Percentiles rank a stretch among this genome's conserved stretches.
Evolutionary conservation across 1,140 invertebrate genomes (phyloP).

Genomic region (Zaprionus davidi): DNA sequence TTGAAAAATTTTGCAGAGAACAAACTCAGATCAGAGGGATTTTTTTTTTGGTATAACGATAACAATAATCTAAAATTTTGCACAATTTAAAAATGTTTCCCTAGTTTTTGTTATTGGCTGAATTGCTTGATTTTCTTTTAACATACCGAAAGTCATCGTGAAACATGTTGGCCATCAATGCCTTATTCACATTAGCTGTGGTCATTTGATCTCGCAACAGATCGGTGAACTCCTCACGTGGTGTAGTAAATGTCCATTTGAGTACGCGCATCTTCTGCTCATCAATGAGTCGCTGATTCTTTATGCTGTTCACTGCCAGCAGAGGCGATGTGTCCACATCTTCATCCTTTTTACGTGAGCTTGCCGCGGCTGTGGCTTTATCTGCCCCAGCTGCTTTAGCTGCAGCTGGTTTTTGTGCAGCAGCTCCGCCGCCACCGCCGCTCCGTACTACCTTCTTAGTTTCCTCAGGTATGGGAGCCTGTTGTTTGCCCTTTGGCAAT

Average conservation of each 20-base stretch:
- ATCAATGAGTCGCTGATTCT: conserved; percentile 95
- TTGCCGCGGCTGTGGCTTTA: conserved; percentile 84
- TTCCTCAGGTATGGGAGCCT: conserved; percentile 83
- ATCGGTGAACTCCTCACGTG: conserved; percentile 96
- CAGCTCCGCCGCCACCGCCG: conserved; percentile 81
- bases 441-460: conserved; percentile 86
- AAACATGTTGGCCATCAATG: conserved; percentile 95
- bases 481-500: conserved; percentile 86
- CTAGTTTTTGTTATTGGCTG: not conserved
- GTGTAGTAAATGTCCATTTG: conserved; percentile 98
- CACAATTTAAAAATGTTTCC: not conserved
- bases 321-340: conserved; percentile 93
- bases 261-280: conserved; percentile 96
- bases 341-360: conserved; percentile 90
- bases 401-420: conserved; percentile 84
- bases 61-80: not conserved
- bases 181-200: conserved; percentile 93
- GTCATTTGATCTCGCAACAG: conserved; percentile 96
- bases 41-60: too few relatives aligned
- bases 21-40: too few relatives aligned
- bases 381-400: conserved; percentile 84
- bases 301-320: conserved; percentile 93
- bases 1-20: too few relatives aligned
- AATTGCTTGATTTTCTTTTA: not conserved
- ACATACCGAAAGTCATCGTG: conserved; percentile 93